These are phyloP conservation scores for Spea hammondii DNA, from an alignment of 2,797 vertebrate genomes.

Conservation along the genomic window DNA sequence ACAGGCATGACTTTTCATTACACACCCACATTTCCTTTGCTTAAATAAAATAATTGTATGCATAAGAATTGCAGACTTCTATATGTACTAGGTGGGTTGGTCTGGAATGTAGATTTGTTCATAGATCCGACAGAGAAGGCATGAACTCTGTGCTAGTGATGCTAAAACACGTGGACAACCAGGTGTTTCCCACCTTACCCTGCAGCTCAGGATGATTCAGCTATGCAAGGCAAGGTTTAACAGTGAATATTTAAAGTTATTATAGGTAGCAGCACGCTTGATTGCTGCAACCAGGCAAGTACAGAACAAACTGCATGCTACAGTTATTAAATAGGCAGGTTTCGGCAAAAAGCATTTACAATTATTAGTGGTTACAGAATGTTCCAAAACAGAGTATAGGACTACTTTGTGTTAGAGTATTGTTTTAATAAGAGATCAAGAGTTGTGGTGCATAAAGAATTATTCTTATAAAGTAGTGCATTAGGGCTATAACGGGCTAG, in stretches of 20 bases:
- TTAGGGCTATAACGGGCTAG: too few species aligned
- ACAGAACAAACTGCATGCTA: too few species aligned
- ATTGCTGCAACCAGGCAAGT: too few species aligned
- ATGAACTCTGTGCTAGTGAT: conserved; percentile 1
- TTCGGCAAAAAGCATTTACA: too few species aligned
- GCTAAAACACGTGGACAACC: conserved; percentile 5
- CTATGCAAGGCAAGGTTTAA: neutral
- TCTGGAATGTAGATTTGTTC: conserved; percentile 15
- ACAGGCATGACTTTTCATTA: neutral
- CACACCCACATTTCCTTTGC: neutral
- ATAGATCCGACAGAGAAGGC: conserved; percentile 5
- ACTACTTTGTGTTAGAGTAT: too few species aligned
- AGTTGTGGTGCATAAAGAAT: too few species aligned
- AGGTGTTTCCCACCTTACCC: conserved; percentile 21
- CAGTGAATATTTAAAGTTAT: conserved; percentile 3
- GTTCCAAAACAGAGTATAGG: too few species aligned
- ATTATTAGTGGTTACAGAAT: too few species aligned
- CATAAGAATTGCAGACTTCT: neutral
- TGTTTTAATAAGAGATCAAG: too few species aligned
- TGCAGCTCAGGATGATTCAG: conserved; percentile 23
- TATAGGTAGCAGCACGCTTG: neutral
- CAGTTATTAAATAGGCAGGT: too few species aligned
- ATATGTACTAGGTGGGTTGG: conserved; percentile 2
- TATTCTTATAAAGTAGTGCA: too few species aligned
- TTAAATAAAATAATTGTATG: neutral